phyloP scores from a whole-genome alignment of 2,113 vertebrate genomes.

The Alethe castanea region DNA sequence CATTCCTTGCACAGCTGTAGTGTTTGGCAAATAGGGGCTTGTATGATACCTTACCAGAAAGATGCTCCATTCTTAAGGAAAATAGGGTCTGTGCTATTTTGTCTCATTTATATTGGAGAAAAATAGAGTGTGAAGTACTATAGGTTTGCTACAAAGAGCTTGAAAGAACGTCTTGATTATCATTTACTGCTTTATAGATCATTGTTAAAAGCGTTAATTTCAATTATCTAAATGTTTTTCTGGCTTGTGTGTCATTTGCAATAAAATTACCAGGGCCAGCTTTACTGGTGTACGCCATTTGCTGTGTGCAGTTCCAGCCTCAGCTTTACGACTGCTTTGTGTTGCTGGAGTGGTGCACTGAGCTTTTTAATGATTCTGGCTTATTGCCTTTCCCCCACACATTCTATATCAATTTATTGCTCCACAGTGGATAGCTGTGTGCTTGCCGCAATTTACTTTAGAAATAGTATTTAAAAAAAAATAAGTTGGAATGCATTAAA shows the following conservation, averaged over 20 bases:
- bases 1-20: neutral
- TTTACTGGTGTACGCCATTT: conserved; percentile 28
- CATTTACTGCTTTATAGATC: neutral
- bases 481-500: neutral
- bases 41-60: neutral
- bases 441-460: neutral
- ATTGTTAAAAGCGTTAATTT: conserved; percentile 46
- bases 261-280: conserved; percentile 1
- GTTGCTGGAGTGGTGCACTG: neutral
- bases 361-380: conserved; percentile 30
- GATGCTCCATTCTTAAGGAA: neutral
- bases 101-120: neutral
- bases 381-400: conserved; percentile 1
- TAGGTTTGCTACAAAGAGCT: neutral
- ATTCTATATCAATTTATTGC: conserved; percentile 5
- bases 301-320: neutral
- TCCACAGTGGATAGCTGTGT: neutral
- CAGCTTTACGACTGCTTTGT: neutral
- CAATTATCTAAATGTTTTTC: conserved; percentile 46
- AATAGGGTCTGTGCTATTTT: neutral
- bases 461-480: conserved; percentile 56
- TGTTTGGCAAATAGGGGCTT: neutral
- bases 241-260: conserved; percentile 18
- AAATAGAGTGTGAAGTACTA: neutral
- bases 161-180: neutral